Evolutionary conservation across 1,140 invertebrate species (phyloP).

Genomic region (silkworm (Bombyx mori)): ASM3026992v2 NC_085115.1:5396501-5397000

Average conservation of each 20-base stretch:
- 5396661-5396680: neutral
- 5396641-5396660: too few species aligned
- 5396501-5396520: constrained; percentile 60
- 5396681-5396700: constrained; percentile 5
- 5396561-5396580: constrained; percentile 60
- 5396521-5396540: constrained; percentile 63
- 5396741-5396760: too few species aligned
- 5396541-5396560: constrained; percentile 64
- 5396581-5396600: constrained; percentile 68
- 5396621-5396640: constrained; percentile 17
- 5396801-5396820: constrained; percentile 21
- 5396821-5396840: too few species aligned
- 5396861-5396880: neutral
- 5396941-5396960: constrained; percentile 57
- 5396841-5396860: constrained; percentile 1
- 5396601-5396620: constrained; percentile 20
- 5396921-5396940: constrained; percentile 61
- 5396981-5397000: constrained; percentile 67
- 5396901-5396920: constrained; percentile 42
- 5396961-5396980: constrained; percentile 50
- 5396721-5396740: constrained; percentile 3
- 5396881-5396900: constrained; percentile 11
- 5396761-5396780: neutral
- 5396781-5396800: constrained; percentile 10
- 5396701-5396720: constrained; percentile 10